Base-by-base conservation (phyloP, 2,888 invertebrate genomes). In the Agrochola litura region DNA sequence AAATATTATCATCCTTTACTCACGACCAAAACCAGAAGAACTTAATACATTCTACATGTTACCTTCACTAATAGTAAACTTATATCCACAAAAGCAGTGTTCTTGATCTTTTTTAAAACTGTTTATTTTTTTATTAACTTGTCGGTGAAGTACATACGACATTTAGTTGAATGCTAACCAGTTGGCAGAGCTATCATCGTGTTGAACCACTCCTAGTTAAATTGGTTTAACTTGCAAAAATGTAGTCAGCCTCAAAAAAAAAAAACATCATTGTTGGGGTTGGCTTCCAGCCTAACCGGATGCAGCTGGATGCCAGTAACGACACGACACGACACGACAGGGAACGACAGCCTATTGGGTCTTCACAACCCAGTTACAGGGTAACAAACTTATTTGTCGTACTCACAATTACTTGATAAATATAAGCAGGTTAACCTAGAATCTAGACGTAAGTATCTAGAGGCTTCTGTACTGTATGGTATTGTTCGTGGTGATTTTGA, bases 91-190 rank as follows among this genome's bases (percentile, higher is more conserved):
- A 60, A 60, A 16, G n/a, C 37, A 22, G 56, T 73, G 58, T n/a
- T 80, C 73, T 73, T 81, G 68, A 77, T 81, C 54, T 82, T 82
- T 81, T 65, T 73, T 37, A 43, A 60, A 52, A 56, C 22, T 46
- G 43, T 65, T 73, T 69, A 70, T 56, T 77, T 69, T 30, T 37
- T 73, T n/a, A 58, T 61, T 6, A 65, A 82, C 56, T 77, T 61
- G 65, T 77, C 60, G 37, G 64, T 63, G 30, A 41, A 61, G 56
- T 69, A 65, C 65, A 52, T 63, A 19, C 41, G 77, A 82, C 82
- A 82, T 81, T 81, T 73, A 60, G 49, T 82, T 73, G 6, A 82
- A 77, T 77, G 67, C 10, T 65, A 65, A 81, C 76, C 64, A 81
- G 54, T 82, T 49, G 22, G 65, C 6, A 56, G 65, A 46, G 16